These are phyloP conservation scores for Hozukius guyotensis DNA, from an alignment of 2,797 vertebrate genomes.

Conservation along the genomic window DNA sequence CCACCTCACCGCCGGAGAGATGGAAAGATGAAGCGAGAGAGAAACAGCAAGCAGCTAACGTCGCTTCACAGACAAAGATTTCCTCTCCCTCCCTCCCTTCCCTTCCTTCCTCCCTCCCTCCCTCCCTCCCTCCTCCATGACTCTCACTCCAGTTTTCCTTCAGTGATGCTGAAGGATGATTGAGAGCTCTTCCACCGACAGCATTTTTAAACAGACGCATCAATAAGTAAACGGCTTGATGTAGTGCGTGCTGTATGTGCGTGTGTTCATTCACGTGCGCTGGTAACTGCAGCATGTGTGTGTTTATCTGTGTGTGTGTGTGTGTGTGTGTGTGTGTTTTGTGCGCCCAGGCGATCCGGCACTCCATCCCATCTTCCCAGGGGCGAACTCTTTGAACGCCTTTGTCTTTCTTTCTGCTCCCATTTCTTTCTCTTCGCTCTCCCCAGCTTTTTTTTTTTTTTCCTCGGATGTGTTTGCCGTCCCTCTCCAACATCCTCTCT, in stretches of 20 bases:
- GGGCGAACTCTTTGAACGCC: slow-evolving; percentile 47
- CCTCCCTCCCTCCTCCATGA: not conserved
- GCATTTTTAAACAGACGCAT: slow-evolving; percentile 63
- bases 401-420: slow-evolving; percentile 49
- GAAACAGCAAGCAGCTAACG: slow-evolving; percentile 39
- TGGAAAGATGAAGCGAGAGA: slow-evolving; percentile 49
- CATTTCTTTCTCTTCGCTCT: slow-evolving; percentile 11
- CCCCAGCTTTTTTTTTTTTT: not conserved
- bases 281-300: not conserved
- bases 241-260: slow-evolving; percentile 11
- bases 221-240: slow-evolving; percentile 69
- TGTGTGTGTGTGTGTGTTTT: slow-evolving; percentile 10
- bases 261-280: not conserved
- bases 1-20: slow-evolving; percentile 46
- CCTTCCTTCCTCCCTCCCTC: not conserved
- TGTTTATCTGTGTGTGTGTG: not conserved
- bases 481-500: slow-evolving; percentile 22
- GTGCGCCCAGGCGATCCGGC: not conserved
- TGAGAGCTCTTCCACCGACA: slow-evolving; percentile 57
- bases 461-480: not conserved
- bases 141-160: slow-evolving; percentile 43
- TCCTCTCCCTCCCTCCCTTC: not conserved
- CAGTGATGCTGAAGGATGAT: slow-evolving; percentile 61
- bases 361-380: slow-evolving; percentile 45
- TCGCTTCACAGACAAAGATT: slow-evolving; percentile 47